These are phyloP conservation scores for Rhizoglyphus robini DNA, from an alignment of 1,140 invertebrate species.

Conservation along the genomic window DNA sequence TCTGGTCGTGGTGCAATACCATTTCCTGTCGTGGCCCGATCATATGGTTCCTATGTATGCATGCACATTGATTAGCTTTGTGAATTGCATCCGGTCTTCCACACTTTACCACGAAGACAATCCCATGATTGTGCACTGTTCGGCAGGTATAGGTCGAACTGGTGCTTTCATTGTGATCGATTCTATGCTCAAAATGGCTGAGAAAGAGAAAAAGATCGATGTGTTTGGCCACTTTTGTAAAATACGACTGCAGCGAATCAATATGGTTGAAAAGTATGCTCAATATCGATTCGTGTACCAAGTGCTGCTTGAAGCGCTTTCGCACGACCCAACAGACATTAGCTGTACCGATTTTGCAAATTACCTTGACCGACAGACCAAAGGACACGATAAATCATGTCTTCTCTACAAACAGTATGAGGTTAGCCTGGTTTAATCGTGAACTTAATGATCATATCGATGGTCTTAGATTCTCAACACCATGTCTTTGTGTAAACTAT, in stretches of 20 bases:
- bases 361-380: neutral
- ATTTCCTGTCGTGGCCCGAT: conserved; percentile 26
- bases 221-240: conserved; percentile 33
- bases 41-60: conserved; percentile 22
- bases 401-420: neutral
- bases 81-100: neutral
- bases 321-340: conserved; percentile 29
- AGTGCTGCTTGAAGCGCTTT: conserved; percentile 36
- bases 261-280: conserved; percentile 44
- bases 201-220: conserved; percentile 30
- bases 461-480: conserved; percentile 10
- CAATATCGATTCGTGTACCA: conserved; percentile 43
- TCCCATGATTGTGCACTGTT: conserved; percentile 25
- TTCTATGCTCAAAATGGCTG: conserved; percentile 32
- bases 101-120: neutral
- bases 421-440: too few relatives aligned
- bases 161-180: conserved; percentile 37
- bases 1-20: conserved; percentile 24
- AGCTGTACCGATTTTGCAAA: conserved; percentile 5
- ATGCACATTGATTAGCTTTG: conserved; percentile 15
- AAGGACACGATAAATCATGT: conserved; percentile 2
- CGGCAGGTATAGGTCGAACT: conserved; percentile 31
- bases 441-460: neutral
- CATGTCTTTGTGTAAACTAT: conserved; percentile 9
- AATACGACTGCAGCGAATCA: conserved; percentile 33